Base-by-base conservation (phyloP, 2,888 invertebrate genomes). In the Alitta virens region DNA sequence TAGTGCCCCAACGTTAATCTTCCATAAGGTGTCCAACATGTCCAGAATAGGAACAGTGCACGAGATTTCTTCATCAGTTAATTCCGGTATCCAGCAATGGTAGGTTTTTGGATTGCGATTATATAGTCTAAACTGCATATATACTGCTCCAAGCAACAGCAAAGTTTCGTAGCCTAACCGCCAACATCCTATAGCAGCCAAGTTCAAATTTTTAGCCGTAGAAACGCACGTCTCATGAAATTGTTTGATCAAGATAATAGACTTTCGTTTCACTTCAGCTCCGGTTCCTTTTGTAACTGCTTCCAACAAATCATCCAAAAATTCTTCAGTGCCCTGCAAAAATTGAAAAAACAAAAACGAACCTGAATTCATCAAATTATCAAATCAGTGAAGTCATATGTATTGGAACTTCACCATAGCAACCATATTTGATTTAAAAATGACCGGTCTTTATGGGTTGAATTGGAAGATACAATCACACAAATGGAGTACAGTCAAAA, bases 41-140 rank as follows among this genome's bases (percentile, higher is more conserved):
- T 64, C 64, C 51, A 64, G 51, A 7, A 60, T 56, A 1, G 64
- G 64, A 1, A 64, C 64, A 2, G 64, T 64, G 40, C 64, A 64
- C 25, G 49, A n/a, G 49, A 62, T 53, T 2, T 53, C 51, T 2
- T 56, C 42, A 1, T 51, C 24, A n/a, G 21, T 18, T 21, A 63
- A 26, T 24, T 51, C 43, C 1, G 33, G 50, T 2, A 63, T n/a
- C 16, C 25, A 26, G 27, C 63, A 63, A 25, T 51, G 49, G 27
- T 61, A 63, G 1, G 5, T 7, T 42, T 63, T 63, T 5, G 33
- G 24, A 16, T 52, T 9, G 18, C 49, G 40, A 24, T 64, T 57
- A 38, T 62, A 64, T 1, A 64, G 25, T 24, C 12, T n/a, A 26
- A 62, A 62, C 26, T 64, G 64, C n/a, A 63, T 25, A 12, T 16